Base-by-base conservation (phyloP, 1,140 invertebrate genomes). In the Argopecten irradians region DNA sequence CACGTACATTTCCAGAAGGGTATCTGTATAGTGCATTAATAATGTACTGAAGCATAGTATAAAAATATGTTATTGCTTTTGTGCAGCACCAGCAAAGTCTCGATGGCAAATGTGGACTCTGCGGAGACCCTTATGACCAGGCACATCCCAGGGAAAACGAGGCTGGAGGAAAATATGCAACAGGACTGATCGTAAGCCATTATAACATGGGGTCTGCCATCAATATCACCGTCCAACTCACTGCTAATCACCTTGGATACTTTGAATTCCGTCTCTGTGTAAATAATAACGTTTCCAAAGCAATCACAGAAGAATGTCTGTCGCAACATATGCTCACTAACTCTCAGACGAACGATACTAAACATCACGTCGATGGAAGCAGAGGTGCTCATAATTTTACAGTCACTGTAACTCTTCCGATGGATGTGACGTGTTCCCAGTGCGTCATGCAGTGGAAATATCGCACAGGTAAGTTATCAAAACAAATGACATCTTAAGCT, bases 401-500 rank as follows among this genome's bases (percentile, higher is more conserved):
- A n/a, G n/a, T 28, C 55, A 71, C 28, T 71, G 55, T 92, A 28
- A 36, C 91, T 22, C 95, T 99, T 46, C 98, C 98, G 0, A 95
- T 97, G 0, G 98, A 97, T 91, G 93, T 98, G 0, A 98, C 97
- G 0, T 98, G 98, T 92, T 97, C 97, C 0, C 97, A 98, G 90
- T 99, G 98, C 93, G 97, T 98, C 0, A 93, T 99, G 0, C 98
- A 98, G 93, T 98, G 98, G 98, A 97, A 97, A 86, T 99, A 98
- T 94, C 97, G 97, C 89, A 98, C 98, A 91, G 98, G 97, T 97
- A 94, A 92, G 90, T 89, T 28, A 82, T 82, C 5, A n/a, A n/a
- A n/a, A n/a, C n/a, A n/a, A n/a, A n/a, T n/a, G n/a, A n/a, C n/a
- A n/a, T n/a, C n/a, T n/a, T n/a, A n/a, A n/a, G n/a, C n/a, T n/a